Evolutionary conservation across 2,888 invertebrate genomes (phyloP).

Genomic region (Julus scanicus): DNA sequence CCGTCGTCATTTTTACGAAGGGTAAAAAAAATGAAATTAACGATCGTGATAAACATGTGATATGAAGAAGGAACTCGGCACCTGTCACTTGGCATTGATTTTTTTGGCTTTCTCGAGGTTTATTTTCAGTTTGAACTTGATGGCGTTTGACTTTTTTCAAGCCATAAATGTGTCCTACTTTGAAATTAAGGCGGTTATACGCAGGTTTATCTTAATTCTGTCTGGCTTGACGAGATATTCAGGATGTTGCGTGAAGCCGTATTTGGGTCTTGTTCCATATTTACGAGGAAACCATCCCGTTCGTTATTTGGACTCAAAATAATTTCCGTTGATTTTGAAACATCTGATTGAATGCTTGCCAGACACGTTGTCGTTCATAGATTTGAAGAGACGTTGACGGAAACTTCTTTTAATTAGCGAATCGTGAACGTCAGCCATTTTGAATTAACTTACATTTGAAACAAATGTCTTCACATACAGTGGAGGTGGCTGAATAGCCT

Average conservation of each 20-base stretch:
- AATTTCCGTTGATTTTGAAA: not conserved
- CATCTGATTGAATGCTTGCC: not conserved
- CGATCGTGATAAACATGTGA: slow-evolving; percentile 45
- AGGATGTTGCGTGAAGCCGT: slow-evolving; percentile 28
- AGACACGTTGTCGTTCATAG: not conserved
- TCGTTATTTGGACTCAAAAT: not conserved
- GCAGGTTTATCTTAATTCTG: slow-evolving; percentile 34
- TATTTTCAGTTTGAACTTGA: slow-evolving; percentile 45
- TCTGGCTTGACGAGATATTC: slow-evolving; percentile 37
- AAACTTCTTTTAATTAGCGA: not conserved
- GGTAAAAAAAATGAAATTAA: slow-evolving; percentile 28
- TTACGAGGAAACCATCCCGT: not conserved
- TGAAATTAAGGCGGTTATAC: slow-evolving; percentile 26
- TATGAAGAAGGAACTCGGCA: slow-evolving; percentile 47
- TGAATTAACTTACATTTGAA: too few relatives aligned
- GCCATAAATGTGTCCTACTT: slow-evolving; percentile 37
- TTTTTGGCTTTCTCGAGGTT: not conserved
- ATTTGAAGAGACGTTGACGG: not conserved
- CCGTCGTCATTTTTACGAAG: not conserved
- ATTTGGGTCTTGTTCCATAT: not conserved
- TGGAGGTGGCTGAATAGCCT: too few relatives aligned
- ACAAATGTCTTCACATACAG: too few relatives aligned
- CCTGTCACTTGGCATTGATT: slow-evolving; percentile 47
- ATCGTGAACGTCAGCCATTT: not conserved
- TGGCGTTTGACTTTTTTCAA: slow-evolving; percentile 44